Base-by-base conservation (phyloP, 2,888 invertebrate species). In the Rhynchonema sp. region DNA sequence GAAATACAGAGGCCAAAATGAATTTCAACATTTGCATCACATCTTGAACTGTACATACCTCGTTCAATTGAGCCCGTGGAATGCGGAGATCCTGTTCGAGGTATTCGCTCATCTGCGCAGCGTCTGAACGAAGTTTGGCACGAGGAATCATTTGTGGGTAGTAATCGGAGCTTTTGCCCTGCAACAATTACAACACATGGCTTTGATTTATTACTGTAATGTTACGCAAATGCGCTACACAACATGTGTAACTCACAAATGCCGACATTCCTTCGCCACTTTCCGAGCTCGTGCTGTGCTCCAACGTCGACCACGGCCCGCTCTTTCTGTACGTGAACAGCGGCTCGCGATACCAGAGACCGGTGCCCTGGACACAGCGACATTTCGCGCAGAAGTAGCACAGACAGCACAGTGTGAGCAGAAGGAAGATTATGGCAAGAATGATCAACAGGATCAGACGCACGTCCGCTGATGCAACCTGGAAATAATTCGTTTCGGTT, bases 61-160 rank as follows among this genome's bases (percentile, higher is more conserved):
- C 38, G 17, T 38, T 38, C 38, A 38, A 38, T 13, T 38, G 38
- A 1, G 69, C 69, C 23, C 72, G 63, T 1, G 72, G 72, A 56
- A 72, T 72, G 9, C 30, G 52, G 29, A 29, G 56, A 46, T 17
- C 56, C 23, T 23, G 25, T 27, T 59, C 59, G 38, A 59, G 56
- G 20, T 59, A 55, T 3, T 28, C 55, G 38, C 25, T 22, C 38
- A 55, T 22, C 27, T 38, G 27, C 2, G 23, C 56, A 17, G 29
- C 30, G 3, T 25, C 53, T 27, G 27, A 2, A 2, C 22, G 6
- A 27, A 72, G 66, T 58, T 73, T 72, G 1, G 72, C 70, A 30
- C 72, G 65, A 17, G 72, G 72, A 60, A 72, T 72, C 28, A 69
- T 61, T 49, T 69, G 69, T 1, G 68, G 70, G 60, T 69, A 67